Evolutionary conservation across 1,140 invertebrate genomes (phyloP).

Genomic region (Brachionus koreanus): DNA sequence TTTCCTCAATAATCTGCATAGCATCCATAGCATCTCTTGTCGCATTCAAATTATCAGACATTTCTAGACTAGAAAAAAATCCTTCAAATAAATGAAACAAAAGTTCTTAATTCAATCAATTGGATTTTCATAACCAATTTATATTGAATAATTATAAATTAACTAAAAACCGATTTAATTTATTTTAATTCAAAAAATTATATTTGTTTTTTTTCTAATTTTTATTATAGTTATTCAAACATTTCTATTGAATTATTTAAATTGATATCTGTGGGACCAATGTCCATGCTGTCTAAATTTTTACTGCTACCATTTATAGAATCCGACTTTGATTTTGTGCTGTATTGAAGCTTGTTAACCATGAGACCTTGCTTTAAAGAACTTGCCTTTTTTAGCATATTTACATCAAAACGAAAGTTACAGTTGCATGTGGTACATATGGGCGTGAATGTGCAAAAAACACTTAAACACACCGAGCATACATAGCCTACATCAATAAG

Average conservation of each 20-base stretch:
- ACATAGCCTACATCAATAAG: slow-evolving; percentile 92
- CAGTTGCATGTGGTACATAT: slow-evolving; percentile 83
- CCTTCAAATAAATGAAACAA: not conserved
- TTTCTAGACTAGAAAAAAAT: not conserved
- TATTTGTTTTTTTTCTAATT: not conserved
- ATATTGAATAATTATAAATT: not conserved
- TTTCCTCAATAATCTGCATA: slow-evolving; percentile 39
- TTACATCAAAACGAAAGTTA: slow-evolving; percentile 35
- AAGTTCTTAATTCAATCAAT: not conserved
- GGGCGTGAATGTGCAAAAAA: slow-evolving; percentile 93
- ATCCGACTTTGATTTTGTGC: not conserved
- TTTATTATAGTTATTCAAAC: not conserved
- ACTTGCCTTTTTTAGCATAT: slow-evolving; percentile 31
- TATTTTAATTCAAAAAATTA: not conserved
- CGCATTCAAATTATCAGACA: slow-evolving; percentile 1
- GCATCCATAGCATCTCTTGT: slow-evolving; percentile 32
- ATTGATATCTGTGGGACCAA: not conserved
- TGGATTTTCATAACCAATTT: slow-evolving; percentile 14
- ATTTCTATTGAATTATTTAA: not conserved
- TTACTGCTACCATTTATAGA: not conserved
- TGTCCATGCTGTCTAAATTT: not conserved
- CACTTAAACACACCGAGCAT: slow-evolving; percentile 89
- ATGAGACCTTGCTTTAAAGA: slow-evolving; percentile 25
- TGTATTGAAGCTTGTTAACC: slow-evolving; percentile 2
- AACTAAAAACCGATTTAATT: not conserved